These are phyloP conservation scores for Clarias macrocephalus DNA, from an alignment of 2,113 vertebrate genomes.

Conservation along the genomic window DNA sequence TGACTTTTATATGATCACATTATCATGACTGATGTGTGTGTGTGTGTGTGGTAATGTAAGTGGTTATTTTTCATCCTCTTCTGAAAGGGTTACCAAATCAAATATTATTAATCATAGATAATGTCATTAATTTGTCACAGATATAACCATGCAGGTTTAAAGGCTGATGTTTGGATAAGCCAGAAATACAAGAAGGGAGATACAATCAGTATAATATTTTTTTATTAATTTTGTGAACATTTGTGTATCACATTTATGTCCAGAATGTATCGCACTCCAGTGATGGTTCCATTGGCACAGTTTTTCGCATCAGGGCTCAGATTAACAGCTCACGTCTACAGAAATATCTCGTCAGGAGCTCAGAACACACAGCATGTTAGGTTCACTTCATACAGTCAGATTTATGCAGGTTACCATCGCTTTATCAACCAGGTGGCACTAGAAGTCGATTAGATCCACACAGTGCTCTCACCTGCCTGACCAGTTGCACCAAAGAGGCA, in stretches of 20 bases:
- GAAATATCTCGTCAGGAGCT: background rate
- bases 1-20: background rate
- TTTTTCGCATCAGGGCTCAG: background rate
- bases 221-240: background rate
- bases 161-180: background rate
- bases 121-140: background rate
- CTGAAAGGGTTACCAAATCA: background rate
- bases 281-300: background rate
- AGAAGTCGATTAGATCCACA: background rate
- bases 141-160: background rate
- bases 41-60: background rate
- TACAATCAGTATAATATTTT: background rate
- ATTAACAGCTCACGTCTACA: background rate
- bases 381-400: background rate
- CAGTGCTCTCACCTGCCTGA: background rate
- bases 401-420: background rate
- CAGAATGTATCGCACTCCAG: background rate
- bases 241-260: background rate
- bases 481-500: background rate
- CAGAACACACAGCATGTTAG: background rate
- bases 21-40: background rate
- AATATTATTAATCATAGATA: background rate
- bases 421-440: background rate
- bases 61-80: too few species aligned
- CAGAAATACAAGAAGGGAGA: background rate